Evolutionary conservation across 2,797 vertebrate genomes (phyloP).

Genomic region (Orestias chungarensis): DNA sequence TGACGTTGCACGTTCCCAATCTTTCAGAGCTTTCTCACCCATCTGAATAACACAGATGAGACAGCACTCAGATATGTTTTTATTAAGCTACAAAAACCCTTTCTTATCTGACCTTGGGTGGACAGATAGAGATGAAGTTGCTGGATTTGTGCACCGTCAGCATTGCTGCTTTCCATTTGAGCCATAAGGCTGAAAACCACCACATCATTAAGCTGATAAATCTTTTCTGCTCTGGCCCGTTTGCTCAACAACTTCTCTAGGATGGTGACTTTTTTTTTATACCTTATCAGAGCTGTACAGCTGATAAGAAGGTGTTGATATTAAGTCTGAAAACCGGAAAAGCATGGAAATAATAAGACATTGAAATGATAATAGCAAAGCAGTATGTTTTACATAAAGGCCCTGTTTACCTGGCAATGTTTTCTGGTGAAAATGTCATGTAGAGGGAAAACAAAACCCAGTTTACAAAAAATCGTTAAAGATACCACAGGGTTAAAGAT

Average conservation of each 20-base stretch:
- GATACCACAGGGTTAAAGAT: too few relatives aligned
- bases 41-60: slow-evolving; percentile 59
- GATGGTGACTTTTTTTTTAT: slow-evolving; percentile 24
- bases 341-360: too few relatives aligned
- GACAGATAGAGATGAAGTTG: slow-evolving; percentile 43
- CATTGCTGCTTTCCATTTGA: slow-evolving; percentile 28
- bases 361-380: too few relatives aligned
- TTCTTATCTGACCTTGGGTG: slow-evolving; percentile 46
- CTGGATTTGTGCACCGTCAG: slow-evolving; percentile 55
- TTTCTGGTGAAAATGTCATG: too few relatives aligned
- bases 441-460: too few relatives aligned
- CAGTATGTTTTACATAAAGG: too few relatives aligned
- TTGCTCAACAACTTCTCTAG: slow-evolving; percentile 46
- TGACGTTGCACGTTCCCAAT: slow-evolving; percentile 33
- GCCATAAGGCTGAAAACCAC: slow-evolving; percentile 55
- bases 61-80: slow-evolving; percentile 44
- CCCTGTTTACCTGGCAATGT: too few relatives aligned
- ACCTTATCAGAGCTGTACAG: not conserved
- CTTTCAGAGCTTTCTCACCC: slow-evolving; percentile 28
- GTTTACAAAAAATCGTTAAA: too few relatives aligned
- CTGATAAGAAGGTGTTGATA: slow-evolving; percentile 19
- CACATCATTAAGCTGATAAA: slow-evolving; percentile 46
- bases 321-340: slow-evolving; percentile 8
- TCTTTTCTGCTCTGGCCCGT: slow-evolving; percentile 21
- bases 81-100: slow-evolving; percentile 46